Conservation (phyloP, 1,140 invertebrate genomes). For the Thalassaphorura encarpata region DNA sequence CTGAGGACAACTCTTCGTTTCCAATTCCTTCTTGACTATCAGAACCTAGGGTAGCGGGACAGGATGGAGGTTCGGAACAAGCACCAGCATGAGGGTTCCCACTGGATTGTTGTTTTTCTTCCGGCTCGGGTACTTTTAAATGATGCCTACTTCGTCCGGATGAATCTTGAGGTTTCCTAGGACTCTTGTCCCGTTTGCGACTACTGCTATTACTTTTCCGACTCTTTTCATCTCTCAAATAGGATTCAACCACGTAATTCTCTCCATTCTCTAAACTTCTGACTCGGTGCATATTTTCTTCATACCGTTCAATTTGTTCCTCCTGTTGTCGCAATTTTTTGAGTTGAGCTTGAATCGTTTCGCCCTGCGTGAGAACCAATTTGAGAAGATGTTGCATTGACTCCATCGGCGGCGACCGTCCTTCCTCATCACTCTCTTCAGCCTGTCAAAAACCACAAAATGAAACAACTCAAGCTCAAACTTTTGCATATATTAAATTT, state of each 20-base stretch:
- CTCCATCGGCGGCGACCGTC: conserved; percentile 37
- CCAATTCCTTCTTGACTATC: neutral
- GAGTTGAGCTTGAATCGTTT: conserved; percentile 64
- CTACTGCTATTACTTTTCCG: neutral
- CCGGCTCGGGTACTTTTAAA: neutral
- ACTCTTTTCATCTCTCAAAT: conserved; percentile 48
- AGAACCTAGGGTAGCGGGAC: too few relatives aligned
- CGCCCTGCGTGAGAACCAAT: conserved; percentile 66
- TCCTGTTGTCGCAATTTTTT: conserved; percentile 56
- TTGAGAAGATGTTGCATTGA: conserved; percentile 58
- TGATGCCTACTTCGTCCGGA: neutral
- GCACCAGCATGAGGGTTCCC: neutral
- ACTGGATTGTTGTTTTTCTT: neutral
- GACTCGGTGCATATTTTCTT: conserved; percentile 58
- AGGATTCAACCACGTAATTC: conserved; percentile 70
- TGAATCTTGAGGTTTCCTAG: neutral
- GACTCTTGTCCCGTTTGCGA: neutral
- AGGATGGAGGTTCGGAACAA: neutral
- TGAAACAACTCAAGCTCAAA: too few relatives aligned
- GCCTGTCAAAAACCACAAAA: too few relatives aligned
- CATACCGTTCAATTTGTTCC: conserved; percentile 60
- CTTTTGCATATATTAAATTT: too few relatives aligned
- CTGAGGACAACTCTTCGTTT: neutral
- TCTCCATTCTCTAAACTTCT: conserved; percentile 62
- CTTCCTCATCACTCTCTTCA: too few relatives aligned